Evolutionary conservation across 2,113 vertebrate genomes (phyloP).

Genomic region (Corythornis madagascariensis): DNA sequence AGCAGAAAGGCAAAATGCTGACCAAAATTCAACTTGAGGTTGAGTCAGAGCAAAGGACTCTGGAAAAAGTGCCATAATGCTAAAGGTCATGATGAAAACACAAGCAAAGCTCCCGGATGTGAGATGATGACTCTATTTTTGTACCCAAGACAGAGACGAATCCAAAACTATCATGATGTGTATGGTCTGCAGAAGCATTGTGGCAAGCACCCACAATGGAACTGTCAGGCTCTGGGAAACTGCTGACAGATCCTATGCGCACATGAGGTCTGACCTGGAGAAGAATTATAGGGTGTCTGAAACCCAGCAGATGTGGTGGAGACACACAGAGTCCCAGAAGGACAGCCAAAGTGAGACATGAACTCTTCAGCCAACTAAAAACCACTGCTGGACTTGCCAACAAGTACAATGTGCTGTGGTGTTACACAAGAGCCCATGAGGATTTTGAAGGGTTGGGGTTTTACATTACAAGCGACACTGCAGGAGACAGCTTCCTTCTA

Average conservation of each 20-base stretch:
- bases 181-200: neutral
- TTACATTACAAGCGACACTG: neutral
- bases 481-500: neutral
- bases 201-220: neutral
- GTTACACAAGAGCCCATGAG: neutral
- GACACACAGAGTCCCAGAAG: neutral
- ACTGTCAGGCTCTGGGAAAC: neutral
- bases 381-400: neutral
- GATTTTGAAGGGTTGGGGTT: neutral
- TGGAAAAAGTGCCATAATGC: neutral
- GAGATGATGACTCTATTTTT: neutral
- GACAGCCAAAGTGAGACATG: neutral
- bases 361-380: neutral
- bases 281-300: neutral
- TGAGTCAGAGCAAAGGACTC: neutral
- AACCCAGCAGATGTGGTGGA: neutral
- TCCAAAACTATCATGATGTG: neutral
- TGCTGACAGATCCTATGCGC: neutral
- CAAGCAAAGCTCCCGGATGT: neutral
- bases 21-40: neutral
- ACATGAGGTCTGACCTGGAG: neutral
- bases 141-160: neutral
- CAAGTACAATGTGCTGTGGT: rapidly evolving
- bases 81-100: neutral
- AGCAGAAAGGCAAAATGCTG: neutral